Conservation (phyloP, 1,140 invertebrate species). For the Potamilus streckersoni region DNA sequence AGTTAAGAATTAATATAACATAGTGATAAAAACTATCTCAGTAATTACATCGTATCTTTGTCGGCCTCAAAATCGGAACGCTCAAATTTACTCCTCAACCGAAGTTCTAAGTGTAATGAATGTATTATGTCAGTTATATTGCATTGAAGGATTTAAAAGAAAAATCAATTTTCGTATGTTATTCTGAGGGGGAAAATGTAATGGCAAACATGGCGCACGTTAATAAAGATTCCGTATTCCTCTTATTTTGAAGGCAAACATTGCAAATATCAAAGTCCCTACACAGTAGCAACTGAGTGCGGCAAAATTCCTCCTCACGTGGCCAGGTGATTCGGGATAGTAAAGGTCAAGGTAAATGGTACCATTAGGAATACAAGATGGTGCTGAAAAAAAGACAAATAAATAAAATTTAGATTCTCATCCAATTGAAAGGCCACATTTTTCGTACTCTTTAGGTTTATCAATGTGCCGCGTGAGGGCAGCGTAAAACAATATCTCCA, state of each 20-base stretch:
- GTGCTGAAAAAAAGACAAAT: background rate
- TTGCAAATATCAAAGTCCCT: constrained; percentile 15
- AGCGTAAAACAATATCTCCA: background rate
- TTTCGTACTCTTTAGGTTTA: background rate
- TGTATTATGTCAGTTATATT: too few species aligned
- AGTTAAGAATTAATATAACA: too few species aligned
- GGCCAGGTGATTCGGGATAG: constrained; percentile 14
- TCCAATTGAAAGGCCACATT: background rate
- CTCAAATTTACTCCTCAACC: too few species aligned
- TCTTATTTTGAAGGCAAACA: constrained; percentile 13
- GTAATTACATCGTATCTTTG: too few species aligned
- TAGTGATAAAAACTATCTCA: too few species aligned
- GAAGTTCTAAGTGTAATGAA: too few species aligned
- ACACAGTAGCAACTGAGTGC: constrained; percentile 11
- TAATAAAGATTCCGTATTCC: constrained; percentile 21
- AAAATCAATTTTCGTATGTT: too few species aligned
- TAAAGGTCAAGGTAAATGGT: constrained; percentile 5
- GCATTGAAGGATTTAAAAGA: too few species aligned
- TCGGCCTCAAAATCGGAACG: too few species aligned
- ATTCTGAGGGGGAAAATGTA: too few species aligned
- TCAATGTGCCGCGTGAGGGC: background rate
- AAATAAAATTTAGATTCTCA: background rate
- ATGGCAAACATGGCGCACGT: background rate
- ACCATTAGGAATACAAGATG: constrained; percentile 13
- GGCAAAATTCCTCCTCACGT: constrained; percentile 18